Base-by-base conservation (phyloP, 2,113 vertebrate species). In the Esox niger region DNA sequence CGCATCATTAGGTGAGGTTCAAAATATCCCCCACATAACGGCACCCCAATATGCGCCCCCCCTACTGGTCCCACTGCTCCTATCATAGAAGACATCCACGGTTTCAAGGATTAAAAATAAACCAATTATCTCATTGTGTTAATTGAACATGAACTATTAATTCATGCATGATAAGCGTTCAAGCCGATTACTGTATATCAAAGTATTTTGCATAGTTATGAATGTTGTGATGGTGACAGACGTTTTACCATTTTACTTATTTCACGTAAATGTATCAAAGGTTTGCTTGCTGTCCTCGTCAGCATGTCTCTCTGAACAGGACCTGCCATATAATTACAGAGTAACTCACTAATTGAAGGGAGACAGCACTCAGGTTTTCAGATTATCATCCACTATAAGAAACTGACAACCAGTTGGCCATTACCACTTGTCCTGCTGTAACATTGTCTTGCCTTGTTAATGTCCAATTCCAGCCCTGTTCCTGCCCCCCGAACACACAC, bases 1-100 rank as follows among this genome's bases (percentile, higher is more conserved):
- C 2, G 3, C 84, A 75, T 81, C 64, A 68, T 68, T 64, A 80
- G 63, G 75, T 71, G 32, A 64, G 73, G 71, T 65, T 79, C 30
- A 33, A 8, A 35, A 55, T 25, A 64, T 30, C 30, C 9, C 20
- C 20, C 30, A 20, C 47, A 49, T 33, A 21, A 9, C 30, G 52
- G 43, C 27, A 13, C 35, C 13, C 55, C 59, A 61, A 17, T 43
- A n/a, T 46, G 57, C 75, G 62, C 52, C 2, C 57, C 64, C 15
- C 31, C 26, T 20, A 6, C 21, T 38, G 26, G 33, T 43, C 32
- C 6, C 11, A 7, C 4, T 6, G 60, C 21, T 38, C 8, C 0
- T 20, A 62, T 30, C 26, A 49, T 29, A 27, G 38, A 64, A 38
- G 17, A 21, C 38, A 43, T 43, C n/a, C n/a, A n/a, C 11, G 38